phyloP scores from a whole-genome alignment of 2,797 vertebrate genomes.

The Poecile montanus region DNA sequence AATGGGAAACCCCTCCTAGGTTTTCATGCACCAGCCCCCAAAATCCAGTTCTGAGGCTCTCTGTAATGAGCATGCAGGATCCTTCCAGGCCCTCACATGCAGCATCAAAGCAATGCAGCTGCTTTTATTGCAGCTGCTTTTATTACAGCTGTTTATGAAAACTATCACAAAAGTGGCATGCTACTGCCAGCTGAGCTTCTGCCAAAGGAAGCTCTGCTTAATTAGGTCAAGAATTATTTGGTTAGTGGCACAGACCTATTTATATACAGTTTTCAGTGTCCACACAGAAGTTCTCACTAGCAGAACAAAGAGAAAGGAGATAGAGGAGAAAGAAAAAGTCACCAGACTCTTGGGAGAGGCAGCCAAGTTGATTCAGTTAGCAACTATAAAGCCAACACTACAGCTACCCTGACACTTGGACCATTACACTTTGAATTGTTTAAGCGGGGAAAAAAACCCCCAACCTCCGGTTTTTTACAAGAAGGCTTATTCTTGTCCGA shows the following conservation, averaged over 20 bases:
- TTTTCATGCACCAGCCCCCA: background rate
- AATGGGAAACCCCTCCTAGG: background rate
- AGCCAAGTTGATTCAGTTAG: background rate
- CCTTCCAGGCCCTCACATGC: background rate
- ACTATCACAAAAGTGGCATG: background rate
- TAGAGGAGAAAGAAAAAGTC: background rate
- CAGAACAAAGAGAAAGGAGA: background rate
- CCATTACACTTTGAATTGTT: background rate
- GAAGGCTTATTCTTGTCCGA: background rate
- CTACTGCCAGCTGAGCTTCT: conserved; percentile 4
- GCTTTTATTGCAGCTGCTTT: conserved; percentile 23
- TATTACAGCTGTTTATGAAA: conserved; percentile 28
- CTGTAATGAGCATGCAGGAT: background rate
- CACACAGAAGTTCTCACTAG: background rate
- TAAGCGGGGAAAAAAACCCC: background rate
- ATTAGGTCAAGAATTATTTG: background rate
- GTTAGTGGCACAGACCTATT: background rate
- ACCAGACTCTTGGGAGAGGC: background rate
- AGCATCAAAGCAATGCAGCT: conserved; percentile 2
- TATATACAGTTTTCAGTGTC: background rate
- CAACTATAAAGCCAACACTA: background rate
- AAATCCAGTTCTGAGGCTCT: conserved; percentile 17
- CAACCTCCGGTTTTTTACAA: background rate
- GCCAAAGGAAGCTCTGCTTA: conserved; percentile 31
- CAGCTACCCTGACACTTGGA: background rate